Evolutionary conservation across 2,113 vertebrate genomes (phyloP).

Genomic region (Chaetura pelagica): DNA sequence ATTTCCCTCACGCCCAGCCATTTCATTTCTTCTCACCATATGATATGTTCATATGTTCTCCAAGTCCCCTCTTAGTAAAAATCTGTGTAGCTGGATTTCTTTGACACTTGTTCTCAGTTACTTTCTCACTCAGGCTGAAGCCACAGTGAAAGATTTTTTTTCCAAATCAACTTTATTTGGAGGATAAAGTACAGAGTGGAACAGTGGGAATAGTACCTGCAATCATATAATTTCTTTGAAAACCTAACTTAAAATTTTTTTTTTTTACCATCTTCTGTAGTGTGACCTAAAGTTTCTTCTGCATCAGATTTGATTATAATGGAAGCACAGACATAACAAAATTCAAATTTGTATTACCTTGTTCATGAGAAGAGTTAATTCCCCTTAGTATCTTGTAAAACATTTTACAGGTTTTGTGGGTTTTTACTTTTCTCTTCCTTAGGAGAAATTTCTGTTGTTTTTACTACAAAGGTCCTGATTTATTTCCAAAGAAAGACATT

Average conservation of each 20-base stretch:
- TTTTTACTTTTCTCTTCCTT: not conserved
- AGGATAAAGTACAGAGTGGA: not conserved
- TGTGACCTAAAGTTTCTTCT: not conserved
- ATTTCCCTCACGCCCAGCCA: not conserved
- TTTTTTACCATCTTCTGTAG: too few species aligned
- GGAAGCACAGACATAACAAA: not conserved
- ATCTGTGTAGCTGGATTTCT: not conserved
- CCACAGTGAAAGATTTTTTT: not conserved
- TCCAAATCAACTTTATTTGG: not conserved
- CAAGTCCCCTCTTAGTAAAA: not conserved
- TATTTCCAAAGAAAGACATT: not conserved
- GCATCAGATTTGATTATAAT: not conserved
- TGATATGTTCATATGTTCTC: too few species aligned
- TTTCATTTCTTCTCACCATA: not conserved
- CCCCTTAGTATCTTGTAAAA: not conserved
- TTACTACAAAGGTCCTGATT: not conserved
- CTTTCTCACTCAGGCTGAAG: not conserved
- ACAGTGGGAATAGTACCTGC: not conserved
- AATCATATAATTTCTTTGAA: not conserved
- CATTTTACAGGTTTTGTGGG: not conserved
- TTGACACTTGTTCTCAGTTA: not conserved
- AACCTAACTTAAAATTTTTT: fast-evolving
- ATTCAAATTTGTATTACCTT: not conserved
- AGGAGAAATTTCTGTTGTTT: not conserved
- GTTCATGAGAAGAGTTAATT: not conserved